phyloP scores from a whole-genome alignment of 2,888 invertebrate species.

The Mystacides longicornis region DNA sequence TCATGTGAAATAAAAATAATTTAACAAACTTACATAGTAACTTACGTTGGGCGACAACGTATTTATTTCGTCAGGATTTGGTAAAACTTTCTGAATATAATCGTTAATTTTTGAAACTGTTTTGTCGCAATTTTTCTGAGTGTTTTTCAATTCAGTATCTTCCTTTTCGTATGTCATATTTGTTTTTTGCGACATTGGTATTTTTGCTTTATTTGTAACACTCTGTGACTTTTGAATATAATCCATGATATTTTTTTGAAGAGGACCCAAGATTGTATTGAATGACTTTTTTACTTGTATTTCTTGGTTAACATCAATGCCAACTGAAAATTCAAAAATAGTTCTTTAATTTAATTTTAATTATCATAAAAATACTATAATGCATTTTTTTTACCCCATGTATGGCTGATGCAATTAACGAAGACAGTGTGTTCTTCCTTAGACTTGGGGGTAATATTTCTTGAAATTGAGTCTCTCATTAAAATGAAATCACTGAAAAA shows the following conservation, averaged over 20 bases:
- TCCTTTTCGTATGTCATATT: background rate
- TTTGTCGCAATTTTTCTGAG: conserved; percentile 2
- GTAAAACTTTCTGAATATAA: conserved; percentile 11
- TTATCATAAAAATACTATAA: background rate
- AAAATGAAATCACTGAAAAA: too few species aligned
- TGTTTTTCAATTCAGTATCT: background rate
- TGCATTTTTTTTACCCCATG: conserved; percentile 41
- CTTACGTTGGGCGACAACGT: conserved; percentile 8
- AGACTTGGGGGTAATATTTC: conserved; percentile 39
- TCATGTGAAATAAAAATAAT: background rate
- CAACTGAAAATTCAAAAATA: conserved; percentile 38
- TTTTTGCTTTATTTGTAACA: background rate
- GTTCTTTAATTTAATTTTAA: background rate
- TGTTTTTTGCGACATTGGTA: background rate
- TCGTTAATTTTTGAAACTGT: conserved; percentile 4
- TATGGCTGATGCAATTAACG: conserved; percentile 52
- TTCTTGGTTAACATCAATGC: conserved; percentile 43
- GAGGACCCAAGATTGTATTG: background rate
- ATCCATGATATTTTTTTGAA: conserved; percentile 13
- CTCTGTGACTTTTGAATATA: conserved; percentile 9
- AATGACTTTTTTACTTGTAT: conserved; percentile 33
- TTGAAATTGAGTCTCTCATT: too few species aligned
- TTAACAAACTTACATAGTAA: conserved; percentile 13
- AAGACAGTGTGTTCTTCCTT: conserved; percentile 40
- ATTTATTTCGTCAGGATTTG: conserved; percentile 4